Percentiles rank a stretch among this genome's conserved stretches.
Conservation (phyloP, 2,113 vertebrate genomes). For the Herpetotheres cachinnans region DNA sequence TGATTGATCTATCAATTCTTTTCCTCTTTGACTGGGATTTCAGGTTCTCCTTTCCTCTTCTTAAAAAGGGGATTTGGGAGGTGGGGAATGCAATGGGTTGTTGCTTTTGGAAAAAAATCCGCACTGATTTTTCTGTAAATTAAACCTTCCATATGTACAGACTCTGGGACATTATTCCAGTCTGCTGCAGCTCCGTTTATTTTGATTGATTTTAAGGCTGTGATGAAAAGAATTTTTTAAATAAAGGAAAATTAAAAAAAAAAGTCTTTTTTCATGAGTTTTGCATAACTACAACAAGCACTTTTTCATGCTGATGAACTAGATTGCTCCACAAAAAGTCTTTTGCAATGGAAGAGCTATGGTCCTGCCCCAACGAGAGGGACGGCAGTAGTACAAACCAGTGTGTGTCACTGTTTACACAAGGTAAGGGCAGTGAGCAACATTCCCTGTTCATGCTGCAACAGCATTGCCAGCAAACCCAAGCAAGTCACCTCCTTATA, state of each 20-base stretch:
- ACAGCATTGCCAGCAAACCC: not conserved
- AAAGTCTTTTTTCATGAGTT: not conserved
- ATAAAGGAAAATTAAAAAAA: not conserved
- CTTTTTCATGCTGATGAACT: not conserved
- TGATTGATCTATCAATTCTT: not conserved
- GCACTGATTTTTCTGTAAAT: slow-evolving; percentile 25
- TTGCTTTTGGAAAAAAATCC: not conserved
- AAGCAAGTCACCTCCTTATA: not conserved
- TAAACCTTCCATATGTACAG: not conserved
- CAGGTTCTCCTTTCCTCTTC: not conserved
- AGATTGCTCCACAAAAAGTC: not conserved
- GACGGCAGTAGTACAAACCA: not conserved
- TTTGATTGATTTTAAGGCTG: slow-evolving; percentile 27
- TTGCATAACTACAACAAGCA: not conserved
- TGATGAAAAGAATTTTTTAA: not conserved
- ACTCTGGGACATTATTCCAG: not conserved
- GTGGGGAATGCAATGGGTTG: not conserved
- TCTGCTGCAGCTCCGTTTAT: slow-evolving; percentile 6
- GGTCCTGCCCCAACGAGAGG: not conserved
- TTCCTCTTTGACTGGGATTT: not conserved
- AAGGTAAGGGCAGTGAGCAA: not conserved
- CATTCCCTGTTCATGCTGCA: not conserved
- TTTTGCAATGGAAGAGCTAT: not conserved
- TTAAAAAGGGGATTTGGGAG: not conserved
- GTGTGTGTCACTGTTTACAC: not conserved